Evolutionary conservation across 2,797 vertebrate genomes (phyloP).

Genomic region (Chaetodon trifasciatus): DNA sequence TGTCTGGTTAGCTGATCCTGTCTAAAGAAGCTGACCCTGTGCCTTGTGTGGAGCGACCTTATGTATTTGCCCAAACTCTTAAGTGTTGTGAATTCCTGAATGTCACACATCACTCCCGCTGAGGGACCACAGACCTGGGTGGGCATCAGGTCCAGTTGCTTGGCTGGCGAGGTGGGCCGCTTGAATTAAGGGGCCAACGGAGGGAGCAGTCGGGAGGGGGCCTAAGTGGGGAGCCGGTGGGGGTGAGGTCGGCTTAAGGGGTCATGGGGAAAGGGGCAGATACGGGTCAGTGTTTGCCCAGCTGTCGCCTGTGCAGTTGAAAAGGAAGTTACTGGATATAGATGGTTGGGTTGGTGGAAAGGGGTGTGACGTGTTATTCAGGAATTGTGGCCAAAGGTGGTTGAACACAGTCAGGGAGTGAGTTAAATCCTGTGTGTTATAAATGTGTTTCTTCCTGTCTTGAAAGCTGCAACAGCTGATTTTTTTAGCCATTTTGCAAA

Average conservation of each 20-base stretch:
- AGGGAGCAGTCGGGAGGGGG: conserved; percentile 26
- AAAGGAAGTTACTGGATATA: conserved; percentile 48
- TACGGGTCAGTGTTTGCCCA: conserved; percentile 82
- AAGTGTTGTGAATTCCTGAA: conserved; percentile 64
- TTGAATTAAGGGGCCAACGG: conserved; percentile 53
- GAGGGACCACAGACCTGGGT: conserved; percentile 66
- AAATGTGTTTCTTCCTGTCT: neutral
- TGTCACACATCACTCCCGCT: conserved; percentile 42
- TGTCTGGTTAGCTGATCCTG: conserved; percentile 16
- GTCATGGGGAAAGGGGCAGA: conserved; percentile 63
- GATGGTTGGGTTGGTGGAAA: conserved; percentile 33
- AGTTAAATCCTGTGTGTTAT: conserved; percentile 5
- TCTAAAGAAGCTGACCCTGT: conserved; percentile 49
- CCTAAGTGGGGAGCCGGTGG: conserved; percentile 42
- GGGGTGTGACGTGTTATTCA: conserved; percentile 16
- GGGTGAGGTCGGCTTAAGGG: conserved; percentile 64
- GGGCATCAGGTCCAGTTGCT: conserved; percentile 69
- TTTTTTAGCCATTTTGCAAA: no score
- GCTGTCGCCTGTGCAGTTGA: conserved; percentile 74
- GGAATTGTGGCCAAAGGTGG: conserved; percentile 6
- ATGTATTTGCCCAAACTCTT: conserved; percentile 74
- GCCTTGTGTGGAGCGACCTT: conserved; percentile 55
- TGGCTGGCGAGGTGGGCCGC: conserved; percentile 58
- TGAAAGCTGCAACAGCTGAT: neutral
- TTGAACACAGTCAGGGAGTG: neutral